Percentiles rank a stretch among this genome's conserved stretches.
Conservation (phyloP, 23 tunicate genomes). For the Styela plicata region DNA sequence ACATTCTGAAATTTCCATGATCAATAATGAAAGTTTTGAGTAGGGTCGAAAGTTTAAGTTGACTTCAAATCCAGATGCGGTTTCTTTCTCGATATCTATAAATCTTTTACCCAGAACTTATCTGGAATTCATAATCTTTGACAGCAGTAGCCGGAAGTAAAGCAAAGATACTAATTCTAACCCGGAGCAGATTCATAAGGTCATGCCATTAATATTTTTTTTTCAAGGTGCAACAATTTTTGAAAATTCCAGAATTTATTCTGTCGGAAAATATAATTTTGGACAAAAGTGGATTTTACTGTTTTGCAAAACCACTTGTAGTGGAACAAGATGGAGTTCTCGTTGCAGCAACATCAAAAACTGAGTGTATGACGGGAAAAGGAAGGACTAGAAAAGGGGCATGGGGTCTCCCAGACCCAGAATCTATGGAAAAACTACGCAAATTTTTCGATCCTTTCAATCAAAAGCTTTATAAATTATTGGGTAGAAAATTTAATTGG, state of each 20-base stretch:
- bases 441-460: constrained; percentile 29
- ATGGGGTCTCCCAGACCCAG: background rate
- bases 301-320: background rate
- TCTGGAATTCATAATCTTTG: no score
- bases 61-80: no score
- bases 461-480: background rate
- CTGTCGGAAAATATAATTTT: background rate
- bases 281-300: background rate
- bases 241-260: background rate
- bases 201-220: no score
- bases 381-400: constrained; percentile 50
- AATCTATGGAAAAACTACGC: constrained; percentile 15
- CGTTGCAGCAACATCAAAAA: background rate
- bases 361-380: constrained; percentile 5
- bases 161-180: no score
- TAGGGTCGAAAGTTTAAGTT: no score
- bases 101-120: no score
- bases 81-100: no score
- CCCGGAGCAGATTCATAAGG: no score
- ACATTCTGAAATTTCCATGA: no score
- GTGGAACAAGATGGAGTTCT: background rate
- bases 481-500: constrained; percentile 3
- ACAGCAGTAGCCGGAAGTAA: no score
- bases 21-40: no score
- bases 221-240: background rate